A percentile compares a stretch with the other conserved stretches of the same genome.
Conservation (phyloP, 1,140 invertebrate genomes). For the Asbolus verrucosus region DNA sequence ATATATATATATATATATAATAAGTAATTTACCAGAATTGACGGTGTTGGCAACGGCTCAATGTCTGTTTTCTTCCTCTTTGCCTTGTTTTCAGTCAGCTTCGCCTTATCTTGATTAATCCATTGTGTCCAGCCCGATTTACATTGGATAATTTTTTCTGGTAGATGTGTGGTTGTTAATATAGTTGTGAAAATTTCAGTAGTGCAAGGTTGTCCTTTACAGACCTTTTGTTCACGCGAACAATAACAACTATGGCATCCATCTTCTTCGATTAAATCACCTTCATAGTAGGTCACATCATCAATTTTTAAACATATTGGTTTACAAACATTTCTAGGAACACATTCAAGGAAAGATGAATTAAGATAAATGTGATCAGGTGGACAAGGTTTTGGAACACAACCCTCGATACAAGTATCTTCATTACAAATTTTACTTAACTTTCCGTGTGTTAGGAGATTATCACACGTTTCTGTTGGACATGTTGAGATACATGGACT, state of each 20-base stretch:
- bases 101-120: slow-evolving; percentile 73
- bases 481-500: slow-evolving; percentile 85
- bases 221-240: slow-evolving; percentile 74
- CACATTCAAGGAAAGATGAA: slow-evolving; percentile 75
- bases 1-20: neutral
- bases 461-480: slow-evolving; percentile 86
- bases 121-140: slow-evolving; percentile 79
- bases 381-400: slow-evolving; percentile 78
- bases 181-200: slow-evolving; percentile 45
- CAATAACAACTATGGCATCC: slow-evolving; percentile 83
- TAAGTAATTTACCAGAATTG: slow-evolving; percentile 66
- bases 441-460: slow-evolving; percentile 72
- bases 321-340: slow-evolving; percentile 78
- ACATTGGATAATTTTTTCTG: slow-evolving; percentile 67
- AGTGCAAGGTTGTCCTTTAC: slow-evolving; percentile 77
- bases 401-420: slow-evolving; percentile 85
- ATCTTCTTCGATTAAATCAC: slow-evolving; percentile 80
- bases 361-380: slow-evolving; percentile 79
- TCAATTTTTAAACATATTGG: slow-evolving; percentile 77
- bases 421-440: slow-evolving; percentile 73
- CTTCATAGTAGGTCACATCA: slow-evolving; percentile 78
- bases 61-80: slow-evolving; percentile 65
- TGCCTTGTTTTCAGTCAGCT: slow-evolving; percentile 60
- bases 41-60: slow-evolving; percentile 72
- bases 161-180: slow-evolving; percentile 59